Conservation (phyloP, 1,140 invertebrate species). For the Eumaeus atala region DNA sequence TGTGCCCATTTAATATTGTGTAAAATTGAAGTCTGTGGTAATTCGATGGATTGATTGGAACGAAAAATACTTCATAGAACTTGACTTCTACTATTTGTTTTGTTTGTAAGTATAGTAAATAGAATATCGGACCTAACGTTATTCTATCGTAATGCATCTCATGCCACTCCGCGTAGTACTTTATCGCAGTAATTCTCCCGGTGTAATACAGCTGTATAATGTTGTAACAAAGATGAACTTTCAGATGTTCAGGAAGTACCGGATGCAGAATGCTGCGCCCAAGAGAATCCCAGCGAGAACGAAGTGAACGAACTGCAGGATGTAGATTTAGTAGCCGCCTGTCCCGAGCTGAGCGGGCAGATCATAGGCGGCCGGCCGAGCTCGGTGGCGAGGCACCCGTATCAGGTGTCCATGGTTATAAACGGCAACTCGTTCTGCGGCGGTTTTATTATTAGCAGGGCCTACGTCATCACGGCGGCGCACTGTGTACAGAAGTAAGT, state of each 20-base stretch:
- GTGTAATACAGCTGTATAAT: no score
- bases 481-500: slow-evolving; percentile 68
- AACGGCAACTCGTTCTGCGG: slow-evolving; percentile 66
- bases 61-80: no score
- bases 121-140: no score
- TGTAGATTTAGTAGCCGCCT: slow-evolving; percentile 43
- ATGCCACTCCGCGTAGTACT: no score
- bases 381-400: slow-evolving; percentile 54
- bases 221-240: slow-evolving; percentile 17
- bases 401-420: slow-evolving; percentile 63
- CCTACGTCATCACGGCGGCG: slow-evolving; percentile 64
- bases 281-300: slow-evolving; percentile 25
- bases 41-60: no score
- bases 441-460: slow-evolving; percentile 60
- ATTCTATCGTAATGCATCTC: no score
- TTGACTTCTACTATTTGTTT: no score
- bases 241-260: slow-evolving; percentile 50
- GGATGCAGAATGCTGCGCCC: slow-evolving; percentile 37
- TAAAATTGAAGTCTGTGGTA: no score
- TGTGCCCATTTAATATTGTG: no score
- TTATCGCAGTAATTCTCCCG: no score
- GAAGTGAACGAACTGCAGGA: slow-evolving; percentile 33
- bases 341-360: slow-evolving; percentile 60
- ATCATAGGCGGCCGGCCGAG: slow-evolving; percentile 61
- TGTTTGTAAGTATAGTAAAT: no score